These are phyloP conservation scores for Onychomys arenicola DNA, from an alignment of 2,797 vertebrate genomes.

Conservation along the genomic window DNA sequence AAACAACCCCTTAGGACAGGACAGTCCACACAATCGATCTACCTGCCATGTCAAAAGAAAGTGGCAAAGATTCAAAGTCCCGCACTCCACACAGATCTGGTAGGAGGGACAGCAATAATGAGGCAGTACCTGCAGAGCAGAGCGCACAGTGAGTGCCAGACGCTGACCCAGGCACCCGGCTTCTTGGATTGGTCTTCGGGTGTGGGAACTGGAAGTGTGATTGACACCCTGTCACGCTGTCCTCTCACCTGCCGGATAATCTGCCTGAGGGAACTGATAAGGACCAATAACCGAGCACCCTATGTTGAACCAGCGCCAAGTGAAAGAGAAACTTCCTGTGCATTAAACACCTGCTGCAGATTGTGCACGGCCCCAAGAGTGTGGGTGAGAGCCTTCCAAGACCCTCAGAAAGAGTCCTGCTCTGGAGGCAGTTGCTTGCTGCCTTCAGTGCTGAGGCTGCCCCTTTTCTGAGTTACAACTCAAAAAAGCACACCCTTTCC, in stretches of 20 bases:
- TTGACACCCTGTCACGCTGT: background rate
- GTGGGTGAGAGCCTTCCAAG: background rate
- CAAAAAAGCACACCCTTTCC: background rate
- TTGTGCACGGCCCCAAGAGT: background rate
- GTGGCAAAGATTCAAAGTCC: background rate
- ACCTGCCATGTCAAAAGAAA: background rate
- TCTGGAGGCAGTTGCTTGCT: background rate
- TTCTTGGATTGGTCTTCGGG: too few relatives aligned
- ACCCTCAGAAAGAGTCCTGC: background rate
- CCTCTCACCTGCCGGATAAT: background rate
- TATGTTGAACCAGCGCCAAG: background rate
- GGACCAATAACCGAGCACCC: background rate
- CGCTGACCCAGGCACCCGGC: background rate
- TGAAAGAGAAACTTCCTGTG: background rate
- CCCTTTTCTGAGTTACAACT: background rate
- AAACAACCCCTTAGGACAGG: background rate
- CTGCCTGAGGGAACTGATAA: background rate
- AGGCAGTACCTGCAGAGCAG: rapidly evolving
- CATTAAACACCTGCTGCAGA: background rate
- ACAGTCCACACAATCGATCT: background rate
- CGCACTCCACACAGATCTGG: background rate
- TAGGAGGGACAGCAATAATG: background rate
- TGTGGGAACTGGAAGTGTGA: background rate
- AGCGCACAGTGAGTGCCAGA: background rate
- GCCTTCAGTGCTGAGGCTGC: too few relatives aligned